Evolutionary conservation across 2,113 vertebrate genomes (phyloP), one percentile per base, ranked within the genome.

Genomic region (Chionodraco myersi): DNA sequence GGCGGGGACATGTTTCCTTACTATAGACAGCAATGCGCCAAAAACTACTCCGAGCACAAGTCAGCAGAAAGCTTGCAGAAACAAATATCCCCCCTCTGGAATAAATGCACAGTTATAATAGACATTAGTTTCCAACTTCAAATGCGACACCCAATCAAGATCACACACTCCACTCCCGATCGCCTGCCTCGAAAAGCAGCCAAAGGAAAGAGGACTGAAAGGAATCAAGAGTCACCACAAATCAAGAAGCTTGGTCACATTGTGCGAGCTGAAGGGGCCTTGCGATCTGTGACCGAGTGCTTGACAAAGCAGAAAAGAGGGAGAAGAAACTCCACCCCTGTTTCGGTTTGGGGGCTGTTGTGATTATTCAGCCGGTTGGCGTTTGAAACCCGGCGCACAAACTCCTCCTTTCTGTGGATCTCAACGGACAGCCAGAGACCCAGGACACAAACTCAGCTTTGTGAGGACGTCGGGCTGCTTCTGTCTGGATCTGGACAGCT

Each of bases 401-500:
- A 91, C 89, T 56, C 80, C 79, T 88, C 89, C 88, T 91, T 91
- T 92, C 87, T 88, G 85, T 59, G 75, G 63, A 62, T 73, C 80
- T 7, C 5, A 0, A 83, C 69, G 52, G 84, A 68, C 56, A 53
- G 69, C 45, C 60, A n/a, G 72, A 64, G 68, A 82, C 67, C 0
- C 21, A 15, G 21, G 68, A 66, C 65, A 92, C 92, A 93, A 87
- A 73, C 86, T 72, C 41, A 74, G 91, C 90, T 91, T 93, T 93
- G 90, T 93, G 72, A 75, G 82, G 57, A 79, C 4, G 3, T n/a
- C 58, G 34, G 80, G 87, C 62, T 77, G 79, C 61, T 86, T 90
- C 83, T 84, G 80, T 87, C 82, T 86, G 65, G 58, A 80, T 44
- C 54, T 45, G 81, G 87, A 91, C 90, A 91, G 92, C 90, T 93